Evolutionary conservation across 2,113 vertebrate species (phyloP).

Genomic region (Setophaga coronata): DNA sequence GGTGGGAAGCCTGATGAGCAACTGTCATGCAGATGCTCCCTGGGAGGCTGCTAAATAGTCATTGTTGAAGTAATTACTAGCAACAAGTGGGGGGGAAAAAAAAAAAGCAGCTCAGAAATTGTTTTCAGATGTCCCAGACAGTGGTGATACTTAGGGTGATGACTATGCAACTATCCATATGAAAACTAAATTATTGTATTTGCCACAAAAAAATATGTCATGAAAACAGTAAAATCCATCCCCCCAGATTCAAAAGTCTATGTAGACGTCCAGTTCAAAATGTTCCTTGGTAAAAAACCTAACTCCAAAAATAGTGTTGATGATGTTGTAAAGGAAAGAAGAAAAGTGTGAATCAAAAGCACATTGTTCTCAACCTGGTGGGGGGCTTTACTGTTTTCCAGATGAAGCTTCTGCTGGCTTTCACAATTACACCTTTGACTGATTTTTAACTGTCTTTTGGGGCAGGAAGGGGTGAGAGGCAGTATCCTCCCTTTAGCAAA

Average conservation of each 20-base stretch:
- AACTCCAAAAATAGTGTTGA: neutral
- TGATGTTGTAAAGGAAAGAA: neutral
- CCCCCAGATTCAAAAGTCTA: neutral
- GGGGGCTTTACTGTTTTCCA: neutral
- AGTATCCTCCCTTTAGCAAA: neutral
- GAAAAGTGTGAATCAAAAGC: neutral
- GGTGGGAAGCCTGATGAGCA: neutral
- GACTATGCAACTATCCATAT: neutral
- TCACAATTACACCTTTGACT: neutral
- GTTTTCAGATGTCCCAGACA: neutral
- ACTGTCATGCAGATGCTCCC: neutral
- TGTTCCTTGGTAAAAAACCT: neutral
- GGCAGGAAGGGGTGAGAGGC: neutral
- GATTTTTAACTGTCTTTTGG: neutral
- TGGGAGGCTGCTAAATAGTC: neutral
- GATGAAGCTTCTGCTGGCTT: neutral
- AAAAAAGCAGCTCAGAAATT: neutral
- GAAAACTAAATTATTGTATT: neutral
- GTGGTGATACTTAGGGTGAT: neutral
- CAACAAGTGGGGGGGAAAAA: neutral
- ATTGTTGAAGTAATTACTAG: slow-evolving; percentile 25
- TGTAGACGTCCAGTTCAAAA: neutral
- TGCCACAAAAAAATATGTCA: neutral
- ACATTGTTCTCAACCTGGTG: neutral
- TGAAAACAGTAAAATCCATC: neutral